These are phyloP conservation scores for Drosophila quadrilineata DNA, from an alignment of 1,140 invertebrate genomes.

Conservation along the genomic window DNA sequence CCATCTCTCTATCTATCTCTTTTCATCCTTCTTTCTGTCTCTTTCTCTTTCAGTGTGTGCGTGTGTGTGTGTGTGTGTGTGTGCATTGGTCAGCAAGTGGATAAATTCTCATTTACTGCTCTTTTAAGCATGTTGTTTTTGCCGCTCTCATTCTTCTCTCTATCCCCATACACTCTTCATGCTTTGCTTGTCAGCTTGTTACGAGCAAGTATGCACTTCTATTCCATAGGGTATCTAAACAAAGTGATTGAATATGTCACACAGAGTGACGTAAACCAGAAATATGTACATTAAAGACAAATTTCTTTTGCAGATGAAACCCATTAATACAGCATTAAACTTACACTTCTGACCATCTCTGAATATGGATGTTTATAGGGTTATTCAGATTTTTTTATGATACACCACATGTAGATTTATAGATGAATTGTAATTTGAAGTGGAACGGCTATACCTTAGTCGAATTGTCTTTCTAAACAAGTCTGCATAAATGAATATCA, in stretches of 20 bases:
- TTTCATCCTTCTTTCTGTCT: conserved; percentile 4
- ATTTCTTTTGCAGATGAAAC: no score
- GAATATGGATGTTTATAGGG: no score
- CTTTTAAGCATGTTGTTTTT: conserved; percentile 78
- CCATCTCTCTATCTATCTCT: conserved; percentile 1
- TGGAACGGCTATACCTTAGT: no score
- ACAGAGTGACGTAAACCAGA: neutral
- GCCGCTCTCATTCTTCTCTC: conserved; percentile 49
- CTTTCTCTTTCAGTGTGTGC: neutral
- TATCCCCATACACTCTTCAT: no score
- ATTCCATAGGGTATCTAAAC: neutral
- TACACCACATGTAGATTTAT: no score
- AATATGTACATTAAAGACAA: no score
- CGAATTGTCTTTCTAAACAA: no score
- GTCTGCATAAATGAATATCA: no score
- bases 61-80: neutral
- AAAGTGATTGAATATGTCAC: neutral
- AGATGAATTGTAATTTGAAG: no score
- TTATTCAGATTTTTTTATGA: no score
- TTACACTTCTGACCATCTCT: no score
- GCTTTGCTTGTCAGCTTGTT: conserved; percentile 40
- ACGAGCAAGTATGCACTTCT: conserved; percentile 5
- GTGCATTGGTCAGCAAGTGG: conserved; percentile 67
- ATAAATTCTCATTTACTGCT: conserved; percentile 81
- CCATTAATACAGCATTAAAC: no score